phyloP scores from a whole-genome alignment of 2,797 vertebrate genomes.

The Epinephelus malabaricus region DNA sequence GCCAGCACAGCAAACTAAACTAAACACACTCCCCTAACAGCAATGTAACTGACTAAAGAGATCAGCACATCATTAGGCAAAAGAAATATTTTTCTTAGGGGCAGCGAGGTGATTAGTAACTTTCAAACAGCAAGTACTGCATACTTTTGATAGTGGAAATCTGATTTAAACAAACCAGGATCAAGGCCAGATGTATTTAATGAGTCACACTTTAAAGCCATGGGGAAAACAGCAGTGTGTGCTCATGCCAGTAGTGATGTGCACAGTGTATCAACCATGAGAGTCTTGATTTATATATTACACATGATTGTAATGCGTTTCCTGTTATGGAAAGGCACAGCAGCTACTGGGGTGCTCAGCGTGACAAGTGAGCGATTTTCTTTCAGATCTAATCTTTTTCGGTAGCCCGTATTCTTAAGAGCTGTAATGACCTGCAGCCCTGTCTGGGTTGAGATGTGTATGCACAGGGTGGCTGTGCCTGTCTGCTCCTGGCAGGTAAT shows the following conservation, averaged over 20 bases:
- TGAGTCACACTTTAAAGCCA: slow-evolving; percentile 13
- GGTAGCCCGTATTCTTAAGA: slow-evolving; percentile 38
- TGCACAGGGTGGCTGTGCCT: slow-evolving; percentile 22
- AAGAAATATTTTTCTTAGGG: slow-evolving; percentile 56
- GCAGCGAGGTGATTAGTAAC: slow-evolving; percentile 43
- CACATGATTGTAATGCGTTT: slow-evolving; percentile 18
- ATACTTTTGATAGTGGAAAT: slow-evolving; percentile 22
- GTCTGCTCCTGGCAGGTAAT: slow-evolving; percentile 33
- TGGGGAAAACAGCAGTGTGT: slow-evolving; percentile 9
- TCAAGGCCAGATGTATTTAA: slow-evolving; percentile 29
- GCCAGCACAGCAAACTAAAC: slow-evolving; percentile 63
- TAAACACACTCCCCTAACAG: slow-evolving; percentile 58
- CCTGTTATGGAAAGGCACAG: slow-evolving; percentile 36
- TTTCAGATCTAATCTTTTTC: slow-evolving; percentile 49
- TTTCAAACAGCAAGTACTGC: slow-evolving; percentile 49
- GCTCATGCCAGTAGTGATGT: slow-evolving; percentile 8
- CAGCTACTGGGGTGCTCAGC: slow-evolving; percentile 20
- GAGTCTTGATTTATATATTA: slow-evolving; percentile 34
- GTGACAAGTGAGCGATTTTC: slow-evolving; percentile 34
- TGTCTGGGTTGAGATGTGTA: slow-evolving; percentile 20
- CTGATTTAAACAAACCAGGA: slow-evolving; percentile 37
- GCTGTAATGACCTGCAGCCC: slow-evolving; percentile 52
- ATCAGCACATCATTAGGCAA: slow-evolving; percentile 61
- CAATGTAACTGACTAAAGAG: slow-evolving; percentile 41
- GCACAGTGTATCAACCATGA: not conserved